Evolutionary conservation across 2,113 vertebrate genomes (phyloP).

Genomic region (Proterorhinus semilunaris): DNA sequence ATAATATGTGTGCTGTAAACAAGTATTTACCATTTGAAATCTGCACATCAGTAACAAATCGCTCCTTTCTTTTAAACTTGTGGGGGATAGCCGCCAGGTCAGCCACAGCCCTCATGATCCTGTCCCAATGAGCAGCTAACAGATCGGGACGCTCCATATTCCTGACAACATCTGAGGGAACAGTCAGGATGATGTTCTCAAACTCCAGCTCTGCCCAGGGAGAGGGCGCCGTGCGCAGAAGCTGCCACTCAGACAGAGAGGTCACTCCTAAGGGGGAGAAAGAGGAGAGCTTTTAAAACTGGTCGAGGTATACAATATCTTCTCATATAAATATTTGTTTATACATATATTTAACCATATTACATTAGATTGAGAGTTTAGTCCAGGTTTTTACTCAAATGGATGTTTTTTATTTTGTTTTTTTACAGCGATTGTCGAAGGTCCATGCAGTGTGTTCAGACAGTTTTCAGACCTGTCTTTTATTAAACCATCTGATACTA

Average conservation of each 20-base stretch:
- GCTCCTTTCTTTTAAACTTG: conserved; percentile 81
- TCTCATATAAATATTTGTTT: not conserved
- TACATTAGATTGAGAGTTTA: too few species aligned
- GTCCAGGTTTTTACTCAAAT: too few species aligned
- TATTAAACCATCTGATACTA: too few species aligned
- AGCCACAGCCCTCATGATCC: conserved; percentile 76
- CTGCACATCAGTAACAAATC: conserved; percentile 82
- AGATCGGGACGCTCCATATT: conserved; percentile 70
- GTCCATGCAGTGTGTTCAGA: too few species aligned
- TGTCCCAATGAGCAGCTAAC: conserved; percentile 74
- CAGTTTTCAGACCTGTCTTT: too few species aligned
- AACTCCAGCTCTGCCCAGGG: too few species aligned
- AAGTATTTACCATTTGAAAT: conserved; percentile 72
- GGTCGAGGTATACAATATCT: not conserved
- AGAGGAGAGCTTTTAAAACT: not conserved
- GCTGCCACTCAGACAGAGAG: conserved; percentile 63
- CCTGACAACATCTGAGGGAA: conserved; percentile 29
- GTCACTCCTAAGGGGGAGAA: conserved; percentile 61
- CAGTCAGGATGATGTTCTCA: too few species aligned
- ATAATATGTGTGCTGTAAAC: not conserved
- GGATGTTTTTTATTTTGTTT: too few species aligned
- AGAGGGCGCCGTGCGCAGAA: conserved; percentile 62
- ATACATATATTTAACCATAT: too few species aligned
- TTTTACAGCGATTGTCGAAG: too few species aligned
- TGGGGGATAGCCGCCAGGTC: conserved; percentile 74